These are phyloP conservation scores for Glyphotaelius pellucidus DNA, from an alignment of 2,888 invertebrate genomes.

Conservation along the genomic window DNA sequence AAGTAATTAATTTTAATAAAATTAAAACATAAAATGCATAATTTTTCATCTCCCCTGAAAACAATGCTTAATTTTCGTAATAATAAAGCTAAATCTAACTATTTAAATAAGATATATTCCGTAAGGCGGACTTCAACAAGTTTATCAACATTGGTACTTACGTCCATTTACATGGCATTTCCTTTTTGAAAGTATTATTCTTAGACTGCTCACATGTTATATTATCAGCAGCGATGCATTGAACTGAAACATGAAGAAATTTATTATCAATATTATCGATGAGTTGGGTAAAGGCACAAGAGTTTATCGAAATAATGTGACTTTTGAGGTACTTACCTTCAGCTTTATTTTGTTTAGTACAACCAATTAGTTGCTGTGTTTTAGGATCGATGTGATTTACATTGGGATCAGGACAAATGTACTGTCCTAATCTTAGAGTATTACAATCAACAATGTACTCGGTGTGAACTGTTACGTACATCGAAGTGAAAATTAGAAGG, in stretches of 20 bases:
- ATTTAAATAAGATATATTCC: no score
- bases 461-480: slow-evolving; percentile 25
- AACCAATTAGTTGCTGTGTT: slow-evolving; percentile 92
- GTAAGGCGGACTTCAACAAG: no score
- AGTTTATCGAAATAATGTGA: slow-evolving; percentile 16
- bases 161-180: slow-evolving; percentile 96
- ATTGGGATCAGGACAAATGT: slow-evolving; percentile 88
- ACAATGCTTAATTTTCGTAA: no score
- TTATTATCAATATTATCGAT: background rate
- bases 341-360: slow-evolving; percentile 87
- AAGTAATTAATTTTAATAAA: no score
- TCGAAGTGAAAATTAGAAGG: slow-evolving; percentile 20
- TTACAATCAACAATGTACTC: slow-evolving; percentile 80
- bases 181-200: slow-evolving; percentile 87
- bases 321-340: slow-evolving; percentile 77
- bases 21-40: no score
- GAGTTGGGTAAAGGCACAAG: background rate
- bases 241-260: slow-evolving; percentile 77
- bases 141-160: slow-evolving; percentile 77
- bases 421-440: slow-evolving; percentile 87
- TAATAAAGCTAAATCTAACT: no score
- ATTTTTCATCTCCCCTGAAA: no score
- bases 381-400: slow-evolving; percentile 88
- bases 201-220: slow-evolving; percentile 89
- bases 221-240: slow-evolving; percentile 89